phyloP scores from a whole-genome alignment of 2,888 invertebrate species.

The Cyaniris semiargus region DNA sequence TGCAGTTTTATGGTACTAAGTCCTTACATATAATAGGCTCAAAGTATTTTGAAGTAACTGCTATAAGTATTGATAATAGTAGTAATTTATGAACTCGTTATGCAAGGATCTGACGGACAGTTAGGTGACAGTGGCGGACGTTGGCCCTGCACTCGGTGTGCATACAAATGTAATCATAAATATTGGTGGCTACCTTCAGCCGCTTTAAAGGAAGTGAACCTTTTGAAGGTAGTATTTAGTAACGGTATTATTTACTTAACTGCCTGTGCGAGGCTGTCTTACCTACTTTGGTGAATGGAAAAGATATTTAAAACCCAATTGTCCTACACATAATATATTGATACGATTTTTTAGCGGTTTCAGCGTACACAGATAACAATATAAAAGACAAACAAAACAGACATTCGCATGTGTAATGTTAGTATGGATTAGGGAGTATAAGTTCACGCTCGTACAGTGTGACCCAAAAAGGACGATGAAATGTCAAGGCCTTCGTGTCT shows the following conservation, averaged over 20 bases:
- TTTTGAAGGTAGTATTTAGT: conserved; percentile 28
- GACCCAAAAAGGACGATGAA: background rate
- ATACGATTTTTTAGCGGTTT: background rate
- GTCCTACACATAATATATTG: background rate
- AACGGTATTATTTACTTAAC: conserved; percentile 25
- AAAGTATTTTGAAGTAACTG: background rate
- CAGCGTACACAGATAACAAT: background rate
- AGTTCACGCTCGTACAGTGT: background rate
- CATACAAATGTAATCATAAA: conserved; percentile 70
- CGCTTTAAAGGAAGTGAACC: conserved; percentile 53
- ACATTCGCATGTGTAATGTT: background rate
- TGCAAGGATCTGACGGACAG: conserved; percentile 28
- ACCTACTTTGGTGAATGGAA: background rate
- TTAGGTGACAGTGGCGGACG: conserved; percentile 51
- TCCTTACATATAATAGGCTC: background rate
- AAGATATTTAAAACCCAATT: background rate
- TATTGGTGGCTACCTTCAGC: conserved; percentile 61
- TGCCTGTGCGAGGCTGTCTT: background rate
- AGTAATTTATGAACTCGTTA: conserved; percentile 5
- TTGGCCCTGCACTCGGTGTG: conserved; percentile 61
- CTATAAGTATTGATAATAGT: background rate
- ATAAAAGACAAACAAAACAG: background rate
- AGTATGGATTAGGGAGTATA: background rate
- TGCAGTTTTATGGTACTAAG: background rate
- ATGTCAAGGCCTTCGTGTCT: background rate